Evolutionary conservation across 2,797 vertebrate genomes (phyloP).

Genomic region (Pipistrellus pipistrellus): DNA sequence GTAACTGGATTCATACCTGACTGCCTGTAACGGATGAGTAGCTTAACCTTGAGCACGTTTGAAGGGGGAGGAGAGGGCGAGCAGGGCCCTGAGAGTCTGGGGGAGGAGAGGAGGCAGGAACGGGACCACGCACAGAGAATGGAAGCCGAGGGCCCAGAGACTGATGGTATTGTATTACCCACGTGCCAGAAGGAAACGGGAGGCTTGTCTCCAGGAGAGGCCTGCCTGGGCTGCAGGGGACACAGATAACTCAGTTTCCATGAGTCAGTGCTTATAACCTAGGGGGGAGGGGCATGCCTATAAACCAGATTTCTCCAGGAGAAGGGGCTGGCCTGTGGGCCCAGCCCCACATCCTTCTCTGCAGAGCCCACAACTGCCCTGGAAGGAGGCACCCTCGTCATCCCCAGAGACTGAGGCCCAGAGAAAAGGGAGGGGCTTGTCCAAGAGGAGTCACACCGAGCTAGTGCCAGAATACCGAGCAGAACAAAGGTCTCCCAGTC

Average conservation of each 20-base stretch:
- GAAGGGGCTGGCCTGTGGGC: not conserved
- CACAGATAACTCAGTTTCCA: constrained; percentile 1
- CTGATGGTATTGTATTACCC: not conserved
- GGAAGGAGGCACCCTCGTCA: not conserved
- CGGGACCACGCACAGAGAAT: not conserved
- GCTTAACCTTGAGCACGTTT: not conserved
- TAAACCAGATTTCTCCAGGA: not conserved
- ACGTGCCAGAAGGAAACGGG: not conserved
- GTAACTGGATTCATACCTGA: not conserved
- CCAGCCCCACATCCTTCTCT: not conserved
- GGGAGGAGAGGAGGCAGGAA: not conserved
- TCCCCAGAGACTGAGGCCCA: not conserved
- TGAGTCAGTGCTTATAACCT: not conserved
- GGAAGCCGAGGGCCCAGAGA: not conserved
- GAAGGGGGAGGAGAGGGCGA: not conserved
- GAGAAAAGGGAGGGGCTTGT: not conserved
- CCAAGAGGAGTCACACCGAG: not conserved
- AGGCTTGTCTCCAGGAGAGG: not conserved
- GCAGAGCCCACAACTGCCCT: not conserved
- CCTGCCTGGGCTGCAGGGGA: not conserved
- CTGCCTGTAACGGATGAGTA: not conserved
- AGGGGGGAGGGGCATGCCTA: not conserved
- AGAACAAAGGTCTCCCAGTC: not conserved
- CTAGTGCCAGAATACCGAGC: not conserved
- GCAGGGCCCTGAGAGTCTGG: not conserved